Base-by-base conservation (phyloP, 2,113 vertebrate species). In the Rhizomys pruinosus region DNA sequence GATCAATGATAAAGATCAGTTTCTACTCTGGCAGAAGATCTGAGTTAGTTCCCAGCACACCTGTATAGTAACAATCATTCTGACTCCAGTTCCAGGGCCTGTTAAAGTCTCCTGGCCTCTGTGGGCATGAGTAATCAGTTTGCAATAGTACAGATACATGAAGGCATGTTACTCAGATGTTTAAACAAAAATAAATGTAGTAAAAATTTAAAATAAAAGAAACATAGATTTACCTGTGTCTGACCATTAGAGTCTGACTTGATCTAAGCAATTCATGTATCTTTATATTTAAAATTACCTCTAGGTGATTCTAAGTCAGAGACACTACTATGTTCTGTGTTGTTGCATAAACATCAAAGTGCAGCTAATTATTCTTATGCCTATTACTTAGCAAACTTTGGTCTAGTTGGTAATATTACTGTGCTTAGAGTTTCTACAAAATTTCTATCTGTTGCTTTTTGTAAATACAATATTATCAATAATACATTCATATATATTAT, bases 371-470 rank as follows among this genome's bases (percentile, higher is more conserved):
- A 92, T 55, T 74, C 7, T 55, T 25, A 72, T 39, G 39, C 2
- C 76, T 4, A 29, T 47, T 79, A 0, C 5, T 92, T 92, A 69
- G 7, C 10, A 90, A 87, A 79, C 6, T 39, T 13, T 44, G 16
- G 37, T 55, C n/a, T 57, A 47, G 7, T 86, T 79, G 23, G 57
- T 71, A 90, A 74, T 79, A 79, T 55, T 44, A 20, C 7, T 34
- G 34, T 73, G 34, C 8, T 93, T 96, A 89, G 19, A 25, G 76
- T 0, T 74, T 91, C 19, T 2, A 77, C 71, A 63, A 76, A 94
- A 73, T 42, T 0, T 27, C 64, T 59, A n/a, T 0, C 17, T 19
- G 15, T 34, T 80, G 2, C 5, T 79, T 42, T 15, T 64, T 89
- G 72, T n/a, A 87, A 85, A 80, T 88, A 68, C 4, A 73, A 0